phyloP scores from a whole-genome alignment of 1,140 invertebrate genomes.

The Pissodes strobi region DNA sequence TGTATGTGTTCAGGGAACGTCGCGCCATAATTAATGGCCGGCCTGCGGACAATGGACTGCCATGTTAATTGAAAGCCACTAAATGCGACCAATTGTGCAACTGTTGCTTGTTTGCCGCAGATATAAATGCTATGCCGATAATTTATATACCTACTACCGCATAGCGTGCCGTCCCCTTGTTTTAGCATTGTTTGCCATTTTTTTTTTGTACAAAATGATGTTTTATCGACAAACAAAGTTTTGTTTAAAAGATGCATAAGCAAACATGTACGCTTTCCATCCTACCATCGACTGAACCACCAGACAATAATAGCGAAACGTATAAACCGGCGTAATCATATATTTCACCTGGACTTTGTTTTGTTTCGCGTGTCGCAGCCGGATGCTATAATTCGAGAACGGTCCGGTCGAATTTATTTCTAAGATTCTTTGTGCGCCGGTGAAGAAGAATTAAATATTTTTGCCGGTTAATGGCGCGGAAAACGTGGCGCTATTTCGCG shows the following conservation, averaged over 20 bases:
- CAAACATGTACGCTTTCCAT: no score
- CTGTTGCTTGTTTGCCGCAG: constrained; percentile 21
- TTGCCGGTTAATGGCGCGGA: not conserved
- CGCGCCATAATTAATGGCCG: constrained; percentile 22
- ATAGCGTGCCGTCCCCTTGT: no score
- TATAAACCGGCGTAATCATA: not conserved
- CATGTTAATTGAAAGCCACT: constrained; percentile 35
- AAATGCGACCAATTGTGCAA: constrained; percentile 33
- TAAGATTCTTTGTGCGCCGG: not conserved
- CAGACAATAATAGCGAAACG: no score
- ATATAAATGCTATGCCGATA: not conserved
- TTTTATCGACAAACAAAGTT: no score
- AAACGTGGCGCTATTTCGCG: no score
- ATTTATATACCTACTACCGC: no score
- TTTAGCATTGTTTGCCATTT: no score
- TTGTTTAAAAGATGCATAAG: no score
- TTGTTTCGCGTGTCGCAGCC: not conserved
- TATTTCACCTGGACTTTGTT: not conserved
- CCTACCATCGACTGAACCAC: no score
- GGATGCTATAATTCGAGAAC: not conserved
- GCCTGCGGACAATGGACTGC: constrained; percentile 31
- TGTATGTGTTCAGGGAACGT: not conserved
- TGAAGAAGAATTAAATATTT: constrained; percentile 9
- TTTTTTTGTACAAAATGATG: no score
- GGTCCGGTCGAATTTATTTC: constrained; percentile 7